These are phyloP conservation scores for Polia nebulosa DNA, from an alignment of 2,888 invertebrate genomes.

Conservation along the genomic window DNA sequence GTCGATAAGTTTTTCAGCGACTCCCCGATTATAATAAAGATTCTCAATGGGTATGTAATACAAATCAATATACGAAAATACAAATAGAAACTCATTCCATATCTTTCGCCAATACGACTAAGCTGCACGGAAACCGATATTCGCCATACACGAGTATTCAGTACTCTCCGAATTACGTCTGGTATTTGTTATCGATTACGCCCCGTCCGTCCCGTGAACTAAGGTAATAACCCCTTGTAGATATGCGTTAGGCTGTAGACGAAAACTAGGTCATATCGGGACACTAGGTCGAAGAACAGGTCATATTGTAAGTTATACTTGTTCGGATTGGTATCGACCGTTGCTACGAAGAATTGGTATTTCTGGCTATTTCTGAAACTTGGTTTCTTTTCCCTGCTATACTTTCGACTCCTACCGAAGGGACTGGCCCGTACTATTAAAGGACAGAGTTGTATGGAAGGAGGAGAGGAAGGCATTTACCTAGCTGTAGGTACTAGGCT, in stretches of 20 bases:
- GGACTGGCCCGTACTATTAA: too few relatives aligned
- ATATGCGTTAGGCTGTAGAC: constrained; percentile 23
- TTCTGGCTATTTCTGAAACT: not conserved
- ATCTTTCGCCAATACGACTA: constrained; percentile 24
- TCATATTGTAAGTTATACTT: constrained; percentile 25
- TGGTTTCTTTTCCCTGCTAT: not conserved
- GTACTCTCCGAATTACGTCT: constrained; percentile 27
- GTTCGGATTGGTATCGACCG: constrained; percentile 14
- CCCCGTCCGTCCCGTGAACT: constrained; percentile 34
- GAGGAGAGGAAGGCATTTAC: too few relatives aligned
- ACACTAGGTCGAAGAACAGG: constrained; percentile 28
- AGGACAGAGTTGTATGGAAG: too few relatives aligned
- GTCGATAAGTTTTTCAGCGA: not conserved
- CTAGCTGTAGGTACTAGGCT: too few relatives aligned
- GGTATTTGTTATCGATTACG: constrained; percentile 35
- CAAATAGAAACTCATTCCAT: constrained; percentile 29
- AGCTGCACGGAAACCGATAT: constrained; percentile 38
- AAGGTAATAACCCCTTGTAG: constrained; percentile 33
- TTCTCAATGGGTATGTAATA: not conserved
- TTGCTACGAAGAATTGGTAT: not conserved
- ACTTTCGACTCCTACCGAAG: too few relatives aligned
- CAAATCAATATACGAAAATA: constrained; percentile 42
- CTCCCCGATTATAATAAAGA: not conserved
- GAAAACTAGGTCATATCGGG: constrained; percentile 45
- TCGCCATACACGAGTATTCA: constrained; percentile 17